phyloP scores from a whole-genome alignment of 30 jellyfish, hydroid and myxozoan species.

The Hydra vulgaris region DNA sequence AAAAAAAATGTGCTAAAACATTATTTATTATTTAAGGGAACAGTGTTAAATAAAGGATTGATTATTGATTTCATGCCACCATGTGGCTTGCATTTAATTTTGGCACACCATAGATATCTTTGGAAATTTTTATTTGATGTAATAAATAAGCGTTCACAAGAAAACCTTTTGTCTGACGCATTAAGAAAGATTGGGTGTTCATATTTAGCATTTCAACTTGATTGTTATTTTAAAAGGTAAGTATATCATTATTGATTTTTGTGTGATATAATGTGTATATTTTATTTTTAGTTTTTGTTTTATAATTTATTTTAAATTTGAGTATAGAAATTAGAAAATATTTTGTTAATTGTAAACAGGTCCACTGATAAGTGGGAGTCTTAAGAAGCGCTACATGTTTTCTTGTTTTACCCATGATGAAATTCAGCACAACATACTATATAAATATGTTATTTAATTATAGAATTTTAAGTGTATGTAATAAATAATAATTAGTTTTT shows the following conservation, averaged over 20 bases:
- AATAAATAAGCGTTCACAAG: slow-evolving; percentile 1
- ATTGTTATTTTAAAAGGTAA: slow-evolving; percentile 8
- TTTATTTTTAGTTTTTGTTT: background rate
- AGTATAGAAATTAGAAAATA: background rate
- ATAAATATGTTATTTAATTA: no score
- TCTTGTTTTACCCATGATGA: no score
- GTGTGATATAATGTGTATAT: no score
- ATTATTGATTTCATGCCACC: slow-evolving; percentile 17
- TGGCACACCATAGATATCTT: slow-evolving; percentile 9
- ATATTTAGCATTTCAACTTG: slow-evolving; percentile 1
- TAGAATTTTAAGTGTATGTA: no score
- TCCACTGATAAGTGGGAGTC: background rate
- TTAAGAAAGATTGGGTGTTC: slow-evolving; percentile 1
- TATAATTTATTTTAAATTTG: background rate
- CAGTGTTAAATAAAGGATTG: background rate
- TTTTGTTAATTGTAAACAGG: background rate
- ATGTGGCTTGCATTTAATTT: slow-evolving; percentile 14
- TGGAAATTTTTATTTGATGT: slow-evolving; percentile 16
- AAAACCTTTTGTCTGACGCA: background rate
- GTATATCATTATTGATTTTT: background rate
- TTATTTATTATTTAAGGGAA: background rate
- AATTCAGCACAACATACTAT: no score
- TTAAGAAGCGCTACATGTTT: no score
- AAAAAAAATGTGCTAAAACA: background rate
- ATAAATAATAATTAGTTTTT: no score